phyloP scores from a whole-genome alignment of 2,797 vertebrate species.

The Strix occidentalis region DNA sequence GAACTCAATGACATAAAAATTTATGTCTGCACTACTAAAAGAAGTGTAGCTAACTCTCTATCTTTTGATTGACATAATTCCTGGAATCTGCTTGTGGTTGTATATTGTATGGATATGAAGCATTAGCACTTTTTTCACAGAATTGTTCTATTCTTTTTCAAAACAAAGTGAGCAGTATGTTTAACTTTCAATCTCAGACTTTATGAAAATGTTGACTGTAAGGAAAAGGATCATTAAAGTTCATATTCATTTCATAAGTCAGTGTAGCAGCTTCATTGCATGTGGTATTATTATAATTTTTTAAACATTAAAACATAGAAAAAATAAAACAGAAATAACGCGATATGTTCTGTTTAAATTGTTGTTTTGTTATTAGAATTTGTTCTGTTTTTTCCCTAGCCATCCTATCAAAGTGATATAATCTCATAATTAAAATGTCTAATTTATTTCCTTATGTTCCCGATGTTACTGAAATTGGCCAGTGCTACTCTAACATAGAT shows the following conservation, averaged over 20 bases:
- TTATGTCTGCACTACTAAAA: not conserved
- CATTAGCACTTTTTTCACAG: not conserved
- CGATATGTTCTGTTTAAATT: conserved; percentile 40
- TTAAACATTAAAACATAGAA: not conserved
- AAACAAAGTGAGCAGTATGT: not conserved
- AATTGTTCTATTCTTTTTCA: not conserved
- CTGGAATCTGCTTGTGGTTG: not conserved
- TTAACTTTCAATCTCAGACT: not conserved
- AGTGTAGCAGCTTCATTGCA: not conserved
- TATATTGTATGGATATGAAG: not conserved
- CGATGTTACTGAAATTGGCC: conserved; percentile 21
- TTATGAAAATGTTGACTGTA: not conserved
- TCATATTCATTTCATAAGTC: not conserved
- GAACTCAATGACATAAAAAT: not conserved
- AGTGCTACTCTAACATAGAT: not conserved
- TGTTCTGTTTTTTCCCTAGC: not conserved
- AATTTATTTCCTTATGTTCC: conserved; percentile 50
- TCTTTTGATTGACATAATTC: not conserved
- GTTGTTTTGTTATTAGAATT: conserved; percentile 57
- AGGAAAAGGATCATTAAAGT: not conserved
- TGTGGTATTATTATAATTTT: not conserved
- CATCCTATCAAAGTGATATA: conserved; percentile 9
- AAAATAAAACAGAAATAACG: not conserved
- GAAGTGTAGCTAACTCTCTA: not conserved
- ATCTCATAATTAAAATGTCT: conserved; percentile 67